These are phyloP conservation scores for Siniperca chuatsi DNA, from an alignment of 2,113 vertebrate genomes.

Conservation along the genomic window DNA sequence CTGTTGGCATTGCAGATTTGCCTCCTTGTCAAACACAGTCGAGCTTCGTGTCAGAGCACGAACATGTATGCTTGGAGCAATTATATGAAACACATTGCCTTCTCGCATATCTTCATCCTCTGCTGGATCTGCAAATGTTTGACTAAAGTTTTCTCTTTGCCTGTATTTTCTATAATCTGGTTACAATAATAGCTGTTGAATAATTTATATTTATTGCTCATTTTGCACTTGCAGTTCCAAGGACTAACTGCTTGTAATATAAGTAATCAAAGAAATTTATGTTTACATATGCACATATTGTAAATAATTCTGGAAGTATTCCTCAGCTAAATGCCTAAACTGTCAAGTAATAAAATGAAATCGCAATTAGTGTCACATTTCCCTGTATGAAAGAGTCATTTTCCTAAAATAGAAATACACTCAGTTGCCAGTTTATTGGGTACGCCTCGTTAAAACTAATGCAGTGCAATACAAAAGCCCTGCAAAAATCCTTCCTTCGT, in stretches of 20 bases:
- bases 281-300: not conserved
- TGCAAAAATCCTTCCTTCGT: not conserved
- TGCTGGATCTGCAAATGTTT: conserved; percentile 38
- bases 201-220: not conserved
- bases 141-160: not conserved
- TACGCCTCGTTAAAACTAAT: not conserved
- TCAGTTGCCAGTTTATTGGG: not conserved
- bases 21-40: conserved; percentile 70
- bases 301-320: not conserved
- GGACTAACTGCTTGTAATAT: not conserved
- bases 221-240: not conserved
- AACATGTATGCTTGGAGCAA: conserved; percentile 47
- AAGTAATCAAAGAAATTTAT: conserved; percentile 6
- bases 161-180: not conserved
- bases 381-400: not conserved
- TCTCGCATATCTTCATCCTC: conserved; percentile 13
- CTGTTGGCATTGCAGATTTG: conserved; percentile 64
- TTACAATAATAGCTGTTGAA: not conserved
- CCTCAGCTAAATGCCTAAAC: not conserved
- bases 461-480: not conserved
- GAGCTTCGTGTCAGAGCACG: conserved; percentile 55
- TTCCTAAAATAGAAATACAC: not conserved
- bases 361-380: not conserved
- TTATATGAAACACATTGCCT: conserved; percentile 36
- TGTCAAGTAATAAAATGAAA: not conserved